A percentile compares a stretch with the other conserved stretches of the same genome.
phyloP scores from a whole-genome alignment of 2,888 invertebrate species.

The Dicyrtomina minuta region DNA sequence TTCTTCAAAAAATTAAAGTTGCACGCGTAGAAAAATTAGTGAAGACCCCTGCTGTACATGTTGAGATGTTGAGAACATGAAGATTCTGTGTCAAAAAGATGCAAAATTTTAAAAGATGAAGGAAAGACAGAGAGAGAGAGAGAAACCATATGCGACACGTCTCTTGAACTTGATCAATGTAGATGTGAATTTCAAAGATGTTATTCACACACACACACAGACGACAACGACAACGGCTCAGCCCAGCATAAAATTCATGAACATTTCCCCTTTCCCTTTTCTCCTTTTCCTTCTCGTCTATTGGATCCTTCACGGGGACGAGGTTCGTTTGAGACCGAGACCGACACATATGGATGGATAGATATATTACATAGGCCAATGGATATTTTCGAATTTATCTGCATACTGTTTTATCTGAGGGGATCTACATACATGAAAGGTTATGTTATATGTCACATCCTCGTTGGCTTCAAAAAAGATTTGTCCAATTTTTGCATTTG shows the following conservation, averaged over 20 bases:
- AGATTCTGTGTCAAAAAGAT: no score
- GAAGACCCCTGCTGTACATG: no score
- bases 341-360: no score
- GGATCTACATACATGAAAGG: background rate
- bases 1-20: no score
- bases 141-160: conserved; percentile 27
- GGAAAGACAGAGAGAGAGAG: conserved; percentile 3
- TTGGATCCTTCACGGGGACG: no score
- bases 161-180: conserved; percentile 32
- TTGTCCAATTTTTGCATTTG: conserved; percentile 1
- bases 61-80: no score
- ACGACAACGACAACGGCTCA: background rate
- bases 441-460: background rate
- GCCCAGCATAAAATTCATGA: background rate
- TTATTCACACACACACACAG: no score
- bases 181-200: conserved; percentile 28
- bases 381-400: background rate
- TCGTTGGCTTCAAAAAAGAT: background rate
- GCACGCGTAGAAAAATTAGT: no score
- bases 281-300: background rate
- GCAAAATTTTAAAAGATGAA: no score
- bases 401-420: background rate
- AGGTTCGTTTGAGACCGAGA: no score
- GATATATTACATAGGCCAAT: background rate
- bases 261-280: background rate